Percentiles rank a stretch among this genome's conserved stretches.
Evolutionary conservation across 35 echinoderm and acorn worm species (phyloP).

Genomic region (Lytechinus pictus): DNA sequence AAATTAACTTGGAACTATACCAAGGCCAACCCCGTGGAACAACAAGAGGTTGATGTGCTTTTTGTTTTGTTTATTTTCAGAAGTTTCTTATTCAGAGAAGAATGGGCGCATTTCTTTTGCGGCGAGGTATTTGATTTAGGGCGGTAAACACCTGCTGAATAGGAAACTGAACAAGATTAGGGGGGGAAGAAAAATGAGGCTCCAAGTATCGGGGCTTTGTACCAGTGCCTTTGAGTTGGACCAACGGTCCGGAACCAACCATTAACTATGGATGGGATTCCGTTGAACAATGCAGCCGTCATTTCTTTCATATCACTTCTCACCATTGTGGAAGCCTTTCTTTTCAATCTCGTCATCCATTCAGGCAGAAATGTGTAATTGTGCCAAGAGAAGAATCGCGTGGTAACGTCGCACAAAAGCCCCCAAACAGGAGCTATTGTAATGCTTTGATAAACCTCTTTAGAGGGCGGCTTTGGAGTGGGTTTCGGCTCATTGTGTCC

Average conservation of each 20-base stretch:
- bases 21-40: neutral
- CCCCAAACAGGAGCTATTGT: slow-evolving; percentile 31
- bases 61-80: slow-evolving; percentile 4
- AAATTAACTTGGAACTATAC: neutral
- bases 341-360: neutral
- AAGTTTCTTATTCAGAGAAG: neutral
- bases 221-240: neutral
- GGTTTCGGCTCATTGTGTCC: neutral
- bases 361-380: slow-evolving; percentile 30
- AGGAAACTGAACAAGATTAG: neutral
- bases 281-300: neutral
- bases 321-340: slow-evolving; percentile 16
- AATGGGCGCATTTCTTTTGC: neutral
- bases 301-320: slow-evolving; percentile 5
- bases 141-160: neutral
- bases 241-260: neutral
- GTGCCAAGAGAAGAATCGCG: slow-evolving; percentile 35
- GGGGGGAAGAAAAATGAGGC: neutral
- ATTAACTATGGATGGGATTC: slow-evolving; percentile 19
- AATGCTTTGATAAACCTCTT: slow-evolving; percentile 13
- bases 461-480: neutral
- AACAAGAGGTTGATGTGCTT: neutral
- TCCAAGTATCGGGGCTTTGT: neutral
- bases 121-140: neutral
- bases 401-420: neutral